These are phyloP conservation scores for Octodonta nipae DNA, from an alignment of 2,888 invertebrate genomes.

Conservation along the genomic window DNA sequence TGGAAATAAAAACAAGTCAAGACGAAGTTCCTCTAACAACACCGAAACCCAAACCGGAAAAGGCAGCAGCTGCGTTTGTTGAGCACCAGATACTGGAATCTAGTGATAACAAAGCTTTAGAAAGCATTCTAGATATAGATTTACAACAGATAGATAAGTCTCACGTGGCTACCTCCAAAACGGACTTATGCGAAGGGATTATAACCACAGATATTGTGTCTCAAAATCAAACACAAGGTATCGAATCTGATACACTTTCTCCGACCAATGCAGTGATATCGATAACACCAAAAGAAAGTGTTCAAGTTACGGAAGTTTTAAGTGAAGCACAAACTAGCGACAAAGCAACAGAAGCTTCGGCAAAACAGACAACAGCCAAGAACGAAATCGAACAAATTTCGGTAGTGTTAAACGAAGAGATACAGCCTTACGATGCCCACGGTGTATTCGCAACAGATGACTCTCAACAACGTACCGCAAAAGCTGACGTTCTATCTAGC, in stretches of 20 bases:
- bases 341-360: conserved; percentile 33
- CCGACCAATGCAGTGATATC: conserved; percentile 26
- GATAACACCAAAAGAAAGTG: conserved; percentile 26
- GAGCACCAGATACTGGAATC: conserved; percentile 14
- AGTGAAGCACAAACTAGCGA: conserved; percentile 30
- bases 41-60: conserved; percentile 10
- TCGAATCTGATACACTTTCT: conserved; percentile 20
- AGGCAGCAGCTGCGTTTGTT: conserved; percentile 10
- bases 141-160: conserved; percentile 12
- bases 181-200: conserved; percentile 34
- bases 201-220: conserved; percentile 26
- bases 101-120: conserved; percentile 12
- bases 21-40: conserved; percentile 25
- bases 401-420: conserved; percentile 35
- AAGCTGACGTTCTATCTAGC: conserved; percentile 14
- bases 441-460: conserved; percentile 23
- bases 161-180: conserved; percentile 29
- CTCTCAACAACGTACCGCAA: conserved; percentile 22
- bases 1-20: too few species aligned
- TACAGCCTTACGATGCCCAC: conserved; percentile 28
- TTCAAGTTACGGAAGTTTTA: conserved; percentile 33
- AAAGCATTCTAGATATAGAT: conserved; percentile 23
- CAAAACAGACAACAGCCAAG: conserved; percentile 36
- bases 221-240: conserved; percentile 19
- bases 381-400: conserved; percentile 34